Conservation (phyloP, 2,113 vertebrate genomes). For the Poecilia latipinna region DNA sequence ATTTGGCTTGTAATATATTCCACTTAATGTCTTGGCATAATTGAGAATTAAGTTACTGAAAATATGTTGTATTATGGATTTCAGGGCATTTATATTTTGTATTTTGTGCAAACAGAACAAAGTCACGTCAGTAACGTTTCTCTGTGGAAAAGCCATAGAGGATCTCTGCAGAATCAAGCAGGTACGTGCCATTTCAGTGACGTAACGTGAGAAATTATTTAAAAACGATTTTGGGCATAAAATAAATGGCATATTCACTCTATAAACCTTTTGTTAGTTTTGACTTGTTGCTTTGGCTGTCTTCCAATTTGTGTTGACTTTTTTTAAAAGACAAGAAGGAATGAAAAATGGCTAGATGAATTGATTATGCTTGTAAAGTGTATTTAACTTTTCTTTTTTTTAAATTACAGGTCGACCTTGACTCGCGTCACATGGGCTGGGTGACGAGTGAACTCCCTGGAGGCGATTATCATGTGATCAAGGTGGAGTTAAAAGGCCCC, state of each 20-base stretch:
- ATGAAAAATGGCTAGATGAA: neutral
- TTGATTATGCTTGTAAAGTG: too few relatives aligned
- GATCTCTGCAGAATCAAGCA: conserved; percentile 99
- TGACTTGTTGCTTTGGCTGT: too few relatives aligned
- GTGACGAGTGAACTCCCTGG: conserved; percentile 97
- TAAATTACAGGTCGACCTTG: conserved; percentile 88
- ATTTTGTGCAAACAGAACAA: conserved; percentile 87
- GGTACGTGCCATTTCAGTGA: conserved; percentile 73
- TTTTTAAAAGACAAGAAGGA: neutral
- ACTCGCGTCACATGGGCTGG: conserved; percentile 98
- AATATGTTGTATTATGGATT: neutral
- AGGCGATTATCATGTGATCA: conserved; percentile 94
- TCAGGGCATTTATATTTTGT: neutral
- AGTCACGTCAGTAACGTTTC: conserved; percentile 96
- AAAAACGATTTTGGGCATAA: too few relatives aligned
- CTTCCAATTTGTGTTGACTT: too few relatives aligned
- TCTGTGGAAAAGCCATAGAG: conserved; percentile 94
- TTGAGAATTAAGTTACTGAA: too few relatives aligned
- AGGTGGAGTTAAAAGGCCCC: conserved; percentile 96
- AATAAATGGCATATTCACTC: too few relatives aligned
- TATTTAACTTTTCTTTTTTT: neutral
- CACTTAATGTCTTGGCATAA: too few relatives aligned
- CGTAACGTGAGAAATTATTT: neutral
- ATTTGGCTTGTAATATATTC: too few relatives aligned
- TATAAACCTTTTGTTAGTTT: too few relatives aligned